These are phyloP conservation scores for Cantharis rufa DNA, from an alignment of 2,888 invertebrate species.

Conservation along the genomic window DNA sequence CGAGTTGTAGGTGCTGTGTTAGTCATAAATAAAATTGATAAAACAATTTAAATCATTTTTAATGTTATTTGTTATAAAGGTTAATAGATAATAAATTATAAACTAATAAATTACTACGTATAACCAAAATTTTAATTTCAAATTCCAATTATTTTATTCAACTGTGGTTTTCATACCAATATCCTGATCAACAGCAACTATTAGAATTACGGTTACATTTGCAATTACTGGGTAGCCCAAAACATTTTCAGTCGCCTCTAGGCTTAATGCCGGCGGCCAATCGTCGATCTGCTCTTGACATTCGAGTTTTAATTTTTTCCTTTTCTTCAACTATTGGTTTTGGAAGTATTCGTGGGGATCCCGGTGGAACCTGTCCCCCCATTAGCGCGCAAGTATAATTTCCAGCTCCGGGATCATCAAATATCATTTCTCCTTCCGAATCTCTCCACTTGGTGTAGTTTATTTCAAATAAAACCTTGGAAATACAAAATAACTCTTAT, in stretches of 20 bases:
- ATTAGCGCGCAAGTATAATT: conserved; percentile 57
- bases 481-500: not conserved
- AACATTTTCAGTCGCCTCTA: not conserved
- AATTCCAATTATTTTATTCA: too few relatives aligned
- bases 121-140: not conserved
- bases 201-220: too few relatives aligned
- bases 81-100: too few relatives aligned
- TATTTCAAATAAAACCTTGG: conserved; percentile 49
- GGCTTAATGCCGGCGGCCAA: conserved; percentile 8
- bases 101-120: too few relatives aligned
- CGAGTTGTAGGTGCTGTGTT: conserved; percentile 56
- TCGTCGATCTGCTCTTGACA: conserved; percentile 29
- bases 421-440: conserved; percentile 52
- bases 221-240: too few relatives aligned
- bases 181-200: too few relatives aligned
- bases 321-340: conserved; percentile 22
- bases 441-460: conserved; percentile 56
- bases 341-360: conserved; percentile 27
- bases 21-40: not conserved
- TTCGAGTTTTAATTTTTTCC: not conserved
- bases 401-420: conserved; percentile 58
- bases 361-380: conserved; percentile 46
- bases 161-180: too few relatives aligned
- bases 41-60: not conserved
- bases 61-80: not conserved